phyloP scores from a whole-genome alignment of 1,140 invertebrate species.

The Myzus persicae region DNA sequence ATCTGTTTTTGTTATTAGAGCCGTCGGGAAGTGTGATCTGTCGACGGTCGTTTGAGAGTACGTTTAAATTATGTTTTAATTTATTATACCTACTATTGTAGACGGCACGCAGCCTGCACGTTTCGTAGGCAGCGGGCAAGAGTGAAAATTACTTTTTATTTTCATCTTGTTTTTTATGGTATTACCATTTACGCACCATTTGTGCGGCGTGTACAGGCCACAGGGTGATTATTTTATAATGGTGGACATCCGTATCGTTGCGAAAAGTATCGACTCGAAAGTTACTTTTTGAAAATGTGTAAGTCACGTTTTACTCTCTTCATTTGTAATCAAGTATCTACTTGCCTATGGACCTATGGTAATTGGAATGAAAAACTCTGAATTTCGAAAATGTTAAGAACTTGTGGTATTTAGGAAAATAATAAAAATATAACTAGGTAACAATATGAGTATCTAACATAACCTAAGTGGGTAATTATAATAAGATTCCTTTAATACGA shows the following conservation, averaged over 20 bases:
- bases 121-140: background rate
- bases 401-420: no score
- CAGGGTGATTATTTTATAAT: background rate
- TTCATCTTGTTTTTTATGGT: background rate
- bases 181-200: no score
- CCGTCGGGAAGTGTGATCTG: background rate
- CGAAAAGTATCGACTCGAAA: background rate
- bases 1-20: background rate
- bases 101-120: background rate
- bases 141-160: slow-evolving; percentile 23
- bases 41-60: background rate
- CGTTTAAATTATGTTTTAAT: background rate
- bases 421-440: no score
- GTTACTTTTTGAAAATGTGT: background rate
- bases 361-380: no score
- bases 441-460: no score
- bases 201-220: background rate
- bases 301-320: no score
- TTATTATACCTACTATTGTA: background rate
- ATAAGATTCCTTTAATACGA: no score
- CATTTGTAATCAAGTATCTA: no score
- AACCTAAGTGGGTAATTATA: no score
- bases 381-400: no score
- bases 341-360: no score
- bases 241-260: background rate